Evolutionary conservation across 2,888 invertebrate species (phyloP), one percentile per base, ranked within the genome.

Genomic region (Linnaemya vulpina): DNA sequence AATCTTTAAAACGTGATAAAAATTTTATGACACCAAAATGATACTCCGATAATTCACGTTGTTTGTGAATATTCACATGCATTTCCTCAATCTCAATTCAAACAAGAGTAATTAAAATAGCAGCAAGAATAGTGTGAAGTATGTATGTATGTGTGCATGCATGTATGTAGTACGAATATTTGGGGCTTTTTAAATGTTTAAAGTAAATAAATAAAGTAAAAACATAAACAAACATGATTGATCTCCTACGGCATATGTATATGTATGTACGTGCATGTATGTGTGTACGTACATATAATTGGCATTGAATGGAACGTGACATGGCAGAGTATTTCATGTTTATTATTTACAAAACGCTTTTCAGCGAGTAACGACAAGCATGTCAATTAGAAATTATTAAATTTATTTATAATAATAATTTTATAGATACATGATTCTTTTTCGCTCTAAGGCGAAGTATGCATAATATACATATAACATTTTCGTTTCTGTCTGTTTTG

Each of bases 1-100:
- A n/a, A 82, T 17, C 55, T 53, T 53, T 51, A 20, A 60, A 78
- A 71, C 51, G 65, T 71, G 71, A 76, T 75, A 79, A 83, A 78
- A 40, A 67, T 76, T 67, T 68, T 58, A 75, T 75, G 58, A 49
- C 65, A 83, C 75, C 40, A 63, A 65, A 75, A 71, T 46, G 9
- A 17, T 70, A 70, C 55, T 35, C 46, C 68, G 70, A 83, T 70
- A 75, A 79, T 51, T 38, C 49, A 55, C 5, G 17, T 79, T 71
- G 30, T 51, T 68, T 68, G 35, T 38, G 15, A 30, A 55, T 15
- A 68, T 55, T 70, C 49, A 43, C 40, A 17, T 40, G 1, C 53
- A 60, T 60, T 67, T 58, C 30, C 76, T 76, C 25, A 13, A 38
- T 65, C 55, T 25, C 20, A 53, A 25, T 38, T 22, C 20, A 55